These are phyloP conservation scores for Pangasius djambal DNA, from an alignment of 2,797 vertebrate species.

Conservation along the genomic window DNA sequence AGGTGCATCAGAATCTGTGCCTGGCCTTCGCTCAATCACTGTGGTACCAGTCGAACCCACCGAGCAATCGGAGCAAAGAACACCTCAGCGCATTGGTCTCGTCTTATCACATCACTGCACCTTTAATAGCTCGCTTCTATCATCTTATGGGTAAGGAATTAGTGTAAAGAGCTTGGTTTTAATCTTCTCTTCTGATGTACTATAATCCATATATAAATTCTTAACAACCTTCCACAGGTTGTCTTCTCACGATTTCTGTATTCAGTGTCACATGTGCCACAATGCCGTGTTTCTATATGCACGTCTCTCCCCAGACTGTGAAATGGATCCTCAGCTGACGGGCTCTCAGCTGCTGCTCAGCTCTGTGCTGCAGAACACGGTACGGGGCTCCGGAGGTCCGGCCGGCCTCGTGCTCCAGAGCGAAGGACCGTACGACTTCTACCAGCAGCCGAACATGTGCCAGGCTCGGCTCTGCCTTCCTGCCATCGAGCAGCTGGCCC, in stretches of 20 bases:
- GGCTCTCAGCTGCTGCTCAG: slow-evolving; percentile 87
- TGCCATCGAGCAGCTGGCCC: slow-evolving; percentile 80
- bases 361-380: slow-evolving; percentile 85
- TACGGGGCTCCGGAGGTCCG: slow-evolving; percentile 73
- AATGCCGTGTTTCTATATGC: neutral
- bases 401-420: slow-evolving; percentile 77
- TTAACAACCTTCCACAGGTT: neutral
- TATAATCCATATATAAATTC: neutral
- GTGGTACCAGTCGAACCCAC: slow-evolving; percentile 83
- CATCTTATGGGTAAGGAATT: slow-evolving; percentile 85
- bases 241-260: neutral
- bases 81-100: slow-evolving; percentile 84
- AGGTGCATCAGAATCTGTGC: slow-evolving; percentile 86
- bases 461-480: slow-evolving; percentile 86
- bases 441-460: slow-evolving; percentile 89
- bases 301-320: slow-evolving; percentile 75
- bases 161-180: neutral
- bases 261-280: neutral
- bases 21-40: slow-evolving; percentile 82
- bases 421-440: slow-evolving; percentile 91
- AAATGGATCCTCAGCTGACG: slow-evolving; percentile 83
- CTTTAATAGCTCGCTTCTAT: slow-evolving; percentile 85
- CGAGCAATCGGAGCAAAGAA: slow-evolving; percentile 76
- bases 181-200: neutral
- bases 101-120: slow-evolving; percentile 88